Percentiles rank a stretch among this genome's conserved stretches.
Conservation (phyloP, 2,113 vertebrate genomes). For the Dermatemys mawii region DNA sequence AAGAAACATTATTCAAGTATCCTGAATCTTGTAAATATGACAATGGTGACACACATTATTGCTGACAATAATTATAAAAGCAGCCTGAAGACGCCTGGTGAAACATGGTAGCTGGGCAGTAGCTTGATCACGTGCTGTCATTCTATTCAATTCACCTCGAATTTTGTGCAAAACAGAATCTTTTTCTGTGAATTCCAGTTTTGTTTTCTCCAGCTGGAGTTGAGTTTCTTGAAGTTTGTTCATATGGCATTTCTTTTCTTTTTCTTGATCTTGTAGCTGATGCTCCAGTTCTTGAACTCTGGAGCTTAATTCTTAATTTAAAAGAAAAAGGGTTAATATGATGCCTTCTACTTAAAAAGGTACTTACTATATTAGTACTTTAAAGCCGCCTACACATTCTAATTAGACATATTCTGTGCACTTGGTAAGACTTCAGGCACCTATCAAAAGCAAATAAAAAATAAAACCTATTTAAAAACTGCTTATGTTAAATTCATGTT, state of each 20-base stretch:
- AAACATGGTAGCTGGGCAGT: constrained; percentile 79
- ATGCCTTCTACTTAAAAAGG: neutral
- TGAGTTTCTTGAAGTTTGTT: constrained; percentile 85
- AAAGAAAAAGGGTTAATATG: neutral
- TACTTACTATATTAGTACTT: neutral
- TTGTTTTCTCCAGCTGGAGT: constrained; percentile 82
- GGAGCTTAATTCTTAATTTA: constrained; percentile 82
- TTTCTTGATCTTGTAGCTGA: constrained; percentile 84
- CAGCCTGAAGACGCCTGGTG: neutral
- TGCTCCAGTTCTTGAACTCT: constrained; percentile 84
- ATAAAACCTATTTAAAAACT: neutral
- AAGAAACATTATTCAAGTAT: neutral
- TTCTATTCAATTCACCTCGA: constrained; percentile 83
- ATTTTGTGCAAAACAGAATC: constrained; percentile 83
- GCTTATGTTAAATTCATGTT: neutral
- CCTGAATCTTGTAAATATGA: neutral
- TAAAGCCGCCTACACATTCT: neutral
- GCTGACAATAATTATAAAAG: neutral
- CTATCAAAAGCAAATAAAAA: neutral
- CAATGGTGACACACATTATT: neutral
- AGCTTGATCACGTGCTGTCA: constrained; percentile 78
- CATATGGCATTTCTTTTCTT: constrained; percentile 78
- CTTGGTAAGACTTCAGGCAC: neutral
- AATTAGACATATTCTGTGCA: neutral
- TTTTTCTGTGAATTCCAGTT: constrained; percentile 83